phyloP scores from a whole-genome alignment of 2,888 invertebrate genomes.

The Pachymerium ferrugineum region DNA sequence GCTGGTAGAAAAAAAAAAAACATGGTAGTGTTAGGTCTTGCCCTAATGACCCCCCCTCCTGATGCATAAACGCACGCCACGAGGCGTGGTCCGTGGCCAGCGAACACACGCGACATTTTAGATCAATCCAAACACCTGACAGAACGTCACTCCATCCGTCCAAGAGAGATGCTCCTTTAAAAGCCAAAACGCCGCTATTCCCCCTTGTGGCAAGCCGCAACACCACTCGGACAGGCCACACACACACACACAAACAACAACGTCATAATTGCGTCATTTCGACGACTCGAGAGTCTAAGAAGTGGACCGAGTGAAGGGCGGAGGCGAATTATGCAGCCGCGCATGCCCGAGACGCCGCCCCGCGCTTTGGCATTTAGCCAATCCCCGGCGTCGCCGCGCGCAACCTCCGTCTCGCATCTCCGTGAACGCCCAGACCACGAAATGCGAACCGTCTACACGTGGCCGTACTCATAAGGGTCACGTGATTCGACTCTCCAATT shows the following conservation, averaged over 20 bases:
- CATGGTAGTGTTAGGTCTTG: background rate
- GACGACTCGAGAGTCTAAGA: background rate
- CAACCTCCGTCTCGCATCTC: background rate
- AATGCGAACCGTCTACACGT: background rate
- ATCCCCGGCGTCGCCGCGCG: background rate
- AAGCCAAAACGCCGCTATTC: background rate
- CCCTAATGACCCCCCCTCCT: constrained; percentile 3
- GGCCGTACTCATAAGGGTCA: background rate
- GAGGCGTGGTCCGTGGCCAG: constrained; percentile 4
- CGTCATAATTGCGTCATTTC: constrained; percentile 13
- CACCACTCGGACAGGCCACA: background rate
- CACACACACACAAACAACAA: background rate
- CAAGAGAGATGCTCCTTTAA: no score
- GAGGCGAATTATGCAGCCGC: constrained; percentile 8
- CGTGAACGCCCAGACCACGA: no score
- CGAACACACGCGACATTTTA: background rate
- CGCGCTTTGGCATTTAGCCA: background rate
- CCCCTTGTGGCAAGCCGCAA: constrained; percentile 9
- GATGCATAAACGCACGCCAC: background rate
- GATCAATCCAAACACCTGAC: constrained; percentile 9
- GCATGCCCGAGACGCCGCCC: background rate
- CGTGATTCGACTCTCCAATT: background rate
- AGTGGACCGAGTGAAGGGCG: background rate
- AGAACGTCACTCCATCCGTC: no score
- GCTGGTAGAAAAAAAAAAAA: background rate